Conservation (phyloP, 2,797 vertebrate species). For the Chiloscyllium punctatum region DNA sequence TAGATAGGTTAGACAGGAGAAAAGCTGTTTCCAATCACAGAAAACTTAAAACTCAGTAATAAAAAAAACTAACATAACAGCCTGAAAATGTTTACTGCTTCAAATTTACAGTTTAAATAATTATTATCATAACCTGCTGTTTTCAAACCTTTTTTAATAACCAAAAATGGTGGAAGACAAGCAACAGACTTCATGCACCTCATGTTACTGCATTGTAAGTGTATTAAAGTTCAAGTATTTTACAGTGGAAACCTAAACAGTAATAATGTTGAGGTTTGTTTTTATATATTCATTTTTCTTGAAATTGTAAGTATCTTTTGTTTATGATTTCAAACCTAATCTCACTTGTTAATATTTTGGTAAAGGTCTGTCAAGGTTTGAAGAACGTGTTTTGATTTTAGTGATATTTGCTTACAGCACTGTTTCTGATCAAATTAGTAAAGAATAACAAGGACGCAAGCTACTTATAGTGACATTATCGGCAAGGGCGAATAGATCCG, state of each 20-base stretch:
- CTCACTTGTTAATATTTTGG: conserved; percentile 28
- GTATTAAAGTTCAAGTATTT: not conserved
- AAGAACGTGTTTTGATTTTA: fast-evolving
- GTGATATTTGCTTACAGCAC: conserved; percentile 40
- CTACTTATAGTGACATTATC: not conserved
- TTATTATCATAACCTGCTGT: not conserved
- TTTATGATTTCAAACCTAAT: conserved; percentile 31
- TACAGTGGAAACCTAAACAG: not conserved
- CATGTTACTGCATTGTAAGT: not conserved
- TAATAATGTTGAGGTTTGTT: not conserved
- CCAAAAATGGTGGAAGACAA: not conserved
- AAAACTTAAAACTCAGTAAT: no score
- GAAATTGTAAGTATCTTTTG: conserved; percentile 43
- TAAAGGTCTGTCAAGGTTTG: not conserved
- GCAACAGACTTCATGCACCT: not conserved
- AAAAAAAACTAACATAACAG: not conserved
- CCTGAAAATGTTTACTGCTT: not conserved
- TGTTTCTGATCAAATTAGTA: conserved; percentile 39
- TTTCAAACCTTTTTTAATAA: not conserved
- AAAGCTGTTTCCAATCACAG: no score
- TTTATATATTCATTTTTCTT: not conserved
- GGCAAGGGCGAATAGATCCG: conserved; percentile 1
- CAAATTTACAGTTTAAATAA: not conserved
- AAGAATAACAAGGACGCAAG: not conserved
- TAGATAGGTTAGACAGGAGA: no score